Percentiles rank a stretch among this genome's conserved stretches.
Conservation (phyloP, 2,888 invertebrate species). For the Hartigia nigra region DNA sequence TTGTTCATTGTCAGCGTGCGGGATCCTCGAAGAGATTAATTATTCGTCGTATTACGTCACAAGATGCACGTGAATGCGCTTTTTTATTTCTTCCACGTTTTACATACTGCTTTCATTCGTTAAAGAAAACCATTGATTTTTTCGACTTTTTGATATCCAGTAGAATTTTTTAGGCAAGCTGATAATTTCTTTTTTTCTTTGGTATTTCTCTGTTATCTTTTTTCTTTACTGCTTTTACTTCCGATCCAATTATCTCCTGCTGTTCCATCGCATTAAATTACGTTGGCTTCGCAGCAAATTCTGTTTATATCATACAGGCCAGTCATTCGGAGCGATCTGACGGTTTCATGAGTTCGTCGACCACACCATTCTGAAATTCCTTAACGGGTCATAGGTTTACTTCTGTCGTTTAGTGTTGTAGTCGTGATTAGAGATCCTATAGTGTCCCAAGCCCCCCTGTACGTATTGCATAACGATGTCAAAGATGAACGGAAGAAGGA, state of each 20-base stretch:
- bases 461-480: neutral
- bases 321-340: neutral
- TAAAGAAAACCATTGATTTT: neutral
- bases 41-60: neutral
- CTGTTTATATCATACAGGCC: neutral
- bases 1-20: neutral
- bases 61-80: neutral
- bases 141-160: neutral
- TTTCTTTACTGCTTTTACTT: slow-evolving; percentile 25
- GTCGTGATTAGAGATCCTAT: neutral
- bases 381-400: neutral
- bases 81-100: neutral
- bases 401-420: neutral
- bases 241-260: slow-evolving; percentile 50
- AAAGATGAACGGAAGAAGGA: neutral
- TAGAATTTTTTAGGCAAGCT: neutral
- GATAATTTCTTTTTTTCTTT: neutral
- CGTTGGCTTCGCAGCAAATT: slow-evolving; percentile 40
- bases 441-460: neutral
- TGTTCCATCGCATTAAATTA: slow-evolving; percentile 45
- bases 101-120: too few species aligned
- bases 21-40: neutral
- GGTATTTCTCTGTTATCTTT: neutral
- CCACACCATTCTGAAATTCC: neutral
- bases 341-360: neutral